These are phyloP conservation scores for Pycnomerus fuliginosus DNA, from an alignment of 2,888 invertebrate species.

Conservation along the genomic window DNA sequence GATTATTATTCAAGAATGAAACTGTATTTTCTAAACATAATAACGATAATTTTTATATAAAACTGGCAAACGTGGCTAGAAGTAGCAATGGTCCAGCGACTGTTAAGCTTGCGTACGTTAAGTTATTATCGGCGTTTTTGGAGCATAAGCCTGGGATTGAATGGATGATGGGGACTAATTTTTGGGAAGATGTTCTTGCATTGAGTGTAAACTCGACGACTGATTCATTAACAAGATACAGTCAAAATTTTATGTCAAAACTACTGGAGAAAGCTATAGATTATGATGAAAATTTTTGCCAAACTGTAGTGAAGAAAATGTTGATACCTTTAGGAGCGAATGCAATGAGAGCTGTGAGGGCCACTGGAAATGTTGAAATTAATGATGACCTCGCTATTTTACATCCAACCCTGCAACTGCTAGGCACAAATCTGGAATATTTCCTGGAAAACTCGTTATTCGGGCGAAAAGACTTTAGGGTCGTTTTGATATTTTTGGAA, in stretches of 20 bases:
- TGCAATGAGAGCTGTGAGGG: no score
- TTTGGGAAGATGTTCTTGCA: constrained; percentile 66
- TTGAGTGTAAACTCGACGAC: constrained; percentile 68
- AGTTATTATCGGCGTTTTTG: constrained; percentile 61
- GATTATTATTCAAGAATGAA: constrained; percentile 61
- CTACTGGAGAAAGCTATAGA: constrained; percentile 60
- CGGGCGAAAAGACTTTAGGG: constrained; percentile 43
- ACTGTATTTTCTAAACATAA: constrained; percentile 60
- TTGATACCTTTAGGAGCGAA: constrained; percentile 63
- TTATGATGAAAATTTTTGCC: constrained; percentile 56
- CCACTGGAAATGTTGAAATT: constrained; percentile 47
- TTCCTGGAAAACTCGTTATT: constrained; percentile 47
- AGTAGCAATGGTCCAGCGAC: constrained; percentile 57
- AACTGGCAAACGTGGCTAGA: constrained; percentile 45
- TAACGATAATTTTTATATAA: constrained; percentile 49
- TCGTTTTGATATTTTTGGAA: constrained; percentile 47
- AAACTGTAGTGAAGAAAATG: constrained; percentile 52
- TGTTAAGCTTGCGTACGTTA: constrained; percentile 66
- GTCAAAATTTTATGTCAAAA: constrained; percentile 63
- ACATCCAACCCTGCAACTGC: constrained; percentile 59
- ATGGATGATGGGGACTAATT: constrained; percentile 63
- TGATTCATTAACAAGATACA: constrained; percentile 70
- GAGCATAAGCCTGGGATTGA: constrained; percentile 64
- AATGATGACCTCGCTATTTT: background rate
- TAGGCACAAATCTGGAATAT: constrained; percentile 57